phyloP scores from a whole-genome alignment of 2,113 vertebrate genomes.

The Lutjanus erythropterus region DNA sequence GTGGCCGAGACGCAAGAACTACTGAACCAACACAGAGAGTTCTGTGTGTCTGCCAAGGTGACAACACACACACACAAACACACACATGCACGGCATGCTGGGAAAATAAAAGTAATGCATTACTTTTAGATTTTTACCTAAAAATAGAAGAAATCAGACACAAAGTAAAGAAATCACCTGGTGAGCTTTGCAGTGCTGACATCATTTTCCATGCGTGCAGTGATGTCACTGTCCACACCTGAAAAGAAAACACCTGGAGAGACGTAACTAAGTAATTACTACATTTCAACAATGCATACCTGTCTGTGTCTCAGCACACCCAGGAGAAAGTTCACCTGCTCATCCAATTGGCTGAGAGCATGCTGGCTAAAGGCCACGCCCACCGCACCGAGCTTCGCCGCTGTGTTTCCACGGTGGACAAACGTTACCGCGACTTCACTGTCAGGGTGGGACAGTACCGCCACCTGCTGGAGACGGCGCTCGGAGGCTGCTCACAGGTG shows the following conservation, averaged over 20 bases:
- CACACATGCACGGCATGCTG: not conserved
- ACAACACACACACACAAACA: slow-evolving; percentile 30
- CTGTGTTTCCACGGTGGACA: slow-evolving; percentile 96
- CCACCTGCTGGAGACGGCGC: slow-evolving; percentile 91
- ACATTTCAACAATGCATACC: too few relatives aligned
- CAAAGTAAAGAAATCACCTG: too few relatives aligned
- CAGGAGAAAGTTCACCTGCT: slow-evolving; percentile 98
- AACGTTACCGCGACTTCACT: slow-evolving; percentile 96
- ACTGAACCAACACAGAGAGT: slow-evolving; percentile 94
- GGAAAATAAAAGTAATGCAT: too few relatives aligned
- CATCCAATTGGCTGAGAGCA: slow-evolving; percentile 96
- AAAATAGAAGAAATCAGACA: too few relatives aligned
- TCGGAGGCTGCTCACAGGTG: slow-evolving; percentile 93
- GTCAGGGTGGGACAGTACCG: slow-evolving; percentile 96
- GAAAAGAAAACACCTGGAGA: too few relatives aligned
- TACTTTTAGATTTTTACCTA: too few relatives aligned
- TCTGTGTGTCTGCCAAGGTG: slow-evolving; percentile 97
- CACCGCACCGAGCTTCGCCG: slow-evolving; percentile 95
- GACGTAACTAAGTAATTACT: too few relatives aligned
- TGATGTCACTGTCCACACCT: too few relatives aligned
- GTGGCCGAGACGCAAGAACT: slow-evolving; percentile 93
- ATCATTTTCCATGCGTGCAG: too few relatives aligned
- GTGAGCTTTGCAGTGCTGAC: too few relatives aligned
- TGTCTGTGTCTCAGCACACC: slow-evolving; percentile 88
- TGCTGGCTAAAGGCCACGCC: slow-evolving; percentile 96